Evolutionary conservation across 2,888 invertebrate species (phyloP).

Genomic region (Napeogenes sylphis): DNA sequence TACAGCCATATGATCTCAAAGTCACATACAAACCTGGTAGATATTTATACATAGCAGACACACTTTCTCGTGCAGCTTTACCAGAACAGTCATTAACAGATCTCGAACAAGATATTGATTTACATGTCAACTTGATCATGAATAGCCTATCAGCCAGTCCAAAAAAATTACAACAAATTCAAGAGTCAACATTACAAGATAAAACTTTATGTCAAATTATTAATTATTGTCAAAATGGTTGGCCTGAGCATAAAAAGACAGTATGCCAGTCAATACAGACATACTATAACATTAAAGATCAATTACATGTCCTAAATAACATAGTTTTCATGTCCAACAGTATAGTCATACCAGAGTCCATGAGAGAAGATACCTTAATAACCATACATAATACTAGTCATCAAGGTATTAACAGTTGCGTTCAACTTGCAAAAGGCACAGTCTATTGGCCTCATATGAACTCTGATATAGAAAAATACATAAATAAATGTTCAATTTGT

Average conservation of each 20-base stretch:
- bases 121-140: constrained; percentile 13
- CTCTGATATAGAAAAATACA: constrained; percentile 26
- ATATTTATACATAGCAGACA: constrained; percentile 18
- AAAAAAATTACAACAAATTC: too few species aligned
- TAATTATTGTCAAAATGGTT: constrained; percentile 22
- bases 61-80: constrained; percentile 15
- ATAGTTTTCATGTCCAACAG: constrained; percentile 5
- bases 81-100: constrained; percentile 3
- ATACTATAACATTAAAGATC: constrained; percentile 15
- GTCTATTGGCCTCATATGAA: constrained; percentile 20
- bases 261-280: constrained; percentile 9
- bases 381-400: constrained; percentile 9
- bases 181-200: neutral
- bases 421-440: constrained; percentile 1
- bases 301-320: constrained; percentile 20
- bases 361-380: constrained; percentile 23
- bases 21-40: constrained; percentile 19
- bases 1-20: constrained; percentile 18
- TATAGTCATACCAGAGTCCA: constrained; percentile 19
- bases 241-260: constrained; percentile 23
- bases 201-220: constrained; percentile 10
- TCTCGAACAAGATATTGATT: constrained; percentile 9
- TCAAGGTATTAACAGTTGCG: constrained; percentile 14
- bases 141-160: constrained; percentile 7
- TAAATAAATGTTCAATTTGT: constrained; percentile 25